Evolutionary conservation across 2,113 vertebrate genomes (phyloP), one percentile per base, ranked within the genome.

Genomic region (Phalacrocorax carbo): DNA sequence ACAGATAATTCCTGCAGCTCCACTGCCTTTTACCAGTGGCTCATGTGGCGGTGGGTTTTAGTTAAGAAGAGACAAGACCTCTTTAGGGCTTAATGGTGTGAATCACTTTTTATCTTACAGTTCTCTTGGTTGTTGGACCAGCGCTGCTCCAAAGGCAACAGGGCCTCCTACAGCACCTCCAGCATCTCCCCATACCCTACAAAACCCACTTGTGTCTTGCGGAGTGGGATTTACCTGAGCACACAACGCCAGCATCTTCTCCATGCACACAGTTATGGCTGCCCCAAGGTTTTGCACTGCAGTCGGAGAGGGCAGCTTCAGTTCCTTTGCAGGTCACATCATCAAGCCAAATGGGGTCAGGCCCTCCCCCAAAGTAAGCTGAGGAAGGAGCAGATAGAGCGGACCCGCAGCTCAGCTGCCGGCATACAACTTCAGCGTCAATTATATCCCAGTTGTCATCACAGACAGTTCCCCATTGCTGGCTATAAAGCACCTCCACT

Each of bases 171-270:
- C 25, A 68, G 34, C 30, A 75, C 40, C 26, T 70, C n/a, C 32
- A 49, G n/a, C 55, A 38, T 54, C n/a, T 48, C 36, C 44, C 58
- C 44, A 32, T 7, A 29, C 26, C 26, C 48, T 48, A 38, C 26
- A 49, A n/a, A 61, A 30, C 21, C 42, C 54, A 25, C 25, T n/a
- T 3, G 0, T 20, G 25, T 22, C 32, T 5, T 1, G 19, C 91
- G 89, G 94, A 7, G 75, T 13, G 49, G 14, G 34, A 60, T 40
- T 72, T 25, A 89, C 91, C 91, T 51, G 86, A 73, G 38, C 98
- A 98, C 27, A 88, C 93, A 29, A 98, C 96, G 3, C 95, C 93
- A 4, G 97, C 97, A 12, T 98, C 98, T 78, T 98, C 98, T 21
- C 96, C 96, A 18, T 98, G 98, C 15, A 34, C 91, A 18, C 98